Evolutionary conservation across 2,113 vertebrate species (phyloP).

Genomic region (Tauraco erythrolophus): DNA sequence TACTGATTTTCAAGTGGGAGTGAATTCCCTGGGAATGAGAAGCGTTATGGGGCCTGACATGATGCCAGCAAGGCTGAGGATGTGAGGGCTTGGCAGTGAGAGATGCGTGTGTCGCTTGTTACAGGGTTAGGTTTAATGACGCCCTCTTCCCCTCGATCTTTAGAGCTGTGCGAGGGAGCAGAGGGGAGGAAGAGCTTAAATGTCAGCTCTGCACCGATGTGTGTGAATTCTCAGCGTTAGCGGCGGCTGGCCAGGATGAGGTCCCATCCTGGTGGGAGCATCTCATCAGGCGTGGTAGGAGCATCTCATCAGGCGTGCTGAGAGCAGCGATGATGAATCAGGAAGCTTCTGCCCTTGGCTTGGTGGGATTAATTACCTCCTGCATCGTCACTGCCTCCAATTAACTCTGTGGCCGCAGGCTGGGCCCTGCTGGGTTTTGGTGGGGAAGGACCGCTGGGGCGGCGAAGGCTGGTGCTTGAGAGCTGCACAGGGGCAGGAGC

Average conservation of each 20-base stretch:
- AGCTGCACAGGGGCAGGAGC: neutral
- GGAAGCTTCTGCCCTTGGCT: neutral
- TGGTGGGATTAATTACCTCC: conserved; percentile 45
- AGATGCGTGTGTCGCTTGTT: neutral
- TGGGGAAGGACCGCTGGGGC: neutral
- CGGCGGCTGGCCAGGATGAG: neutral
- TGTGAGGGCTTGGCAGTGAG: neutral
- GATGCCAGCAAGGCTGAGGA: neutral
- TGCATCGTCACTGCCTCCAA: neutral
- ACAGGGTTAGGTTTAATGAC: neutral
- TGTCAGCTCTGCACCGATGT: neutral
- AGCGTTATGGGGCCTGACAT: neutral
- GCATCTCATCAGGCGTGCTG: neutral
- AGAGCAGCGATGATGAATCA: neutral
- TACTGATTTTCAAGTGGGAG: neutral
- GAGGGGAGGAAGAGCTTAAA: conserved; percentile 14
- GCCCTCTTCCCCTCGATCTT: neutral
- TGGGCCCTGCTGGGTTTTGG: neutral
- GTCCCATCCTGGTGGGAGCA: neutral
- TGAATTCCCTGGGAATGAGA: neutral
- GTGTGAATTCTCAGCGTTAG: neutral
- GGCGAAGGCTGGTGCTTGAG: neutral
- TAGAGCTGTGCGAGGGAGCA: neutral
- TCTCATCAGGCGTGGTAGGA: neutral
- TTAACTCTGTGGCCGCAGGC: neutral